Evolutionary conservation across 2,113 vertebrate species (phyloP).

Genomic region (Pollimyrus isidori): DNA sequence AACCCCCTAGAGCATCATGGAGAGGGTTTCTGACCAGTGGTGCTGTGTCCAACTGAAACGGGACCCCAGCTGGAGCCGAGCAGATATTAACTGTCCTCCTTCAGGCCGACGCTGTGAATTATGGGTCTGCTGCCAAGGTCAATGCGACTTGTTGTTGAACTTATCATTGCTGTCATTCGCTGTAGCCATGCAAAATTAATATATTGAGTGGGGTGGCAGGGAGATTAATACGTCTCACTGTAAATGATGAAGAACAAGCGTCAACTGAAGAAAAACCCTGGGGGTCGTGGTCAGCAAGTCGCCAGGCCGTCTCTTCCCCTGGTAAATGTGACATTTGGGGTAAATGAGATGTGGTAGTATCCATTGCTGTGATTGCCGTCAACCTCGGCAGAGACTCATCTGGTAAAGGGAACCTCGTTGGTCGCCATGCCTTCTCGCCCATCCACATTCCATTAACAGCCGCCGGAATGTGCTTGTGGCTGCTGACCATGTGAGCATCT

Average conservation of each 20-base stretch:
- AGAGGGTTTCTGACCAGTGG: background rate
- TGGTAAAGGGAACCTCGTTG: background rate
- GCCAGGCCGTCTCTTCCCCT: background rate
- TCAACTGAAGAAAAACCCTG: background rate
- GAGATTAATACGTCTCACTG: constrained; percentile 10
- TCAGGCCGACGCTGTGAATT: background rate
- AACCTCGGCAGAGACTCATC: background rate
- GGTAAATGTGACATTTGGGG: background rate
- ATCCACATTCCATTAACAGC: background rate
- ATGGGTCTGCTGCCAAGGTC: background rate
- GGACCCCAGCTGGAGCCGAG: background rate
- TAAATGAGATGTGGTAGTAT: background rate
- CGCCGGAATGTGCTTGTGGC: background rate
- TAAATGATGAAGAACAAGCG: constrained; percentile 4
- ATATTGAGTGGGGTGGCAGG: background rate
- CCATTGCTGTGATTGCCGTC: background rate
- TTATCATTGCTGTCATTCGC: background rate
- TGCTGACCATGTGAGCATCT: background rate
- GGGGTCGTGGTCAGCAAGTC: background rate
- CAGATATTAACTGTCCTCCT: background rate
- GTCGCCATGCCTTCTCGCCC: background rate
- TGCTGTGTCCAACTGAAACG: background rate
- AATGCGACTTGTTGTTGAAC: background rate
- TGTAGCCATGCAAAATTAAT: background rate
- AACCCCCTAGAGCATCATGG: background rate